phyloP scores from a whole-genome alignment of 2,888 invertebrate species.

The Dryobotodes eremita region DNA sequence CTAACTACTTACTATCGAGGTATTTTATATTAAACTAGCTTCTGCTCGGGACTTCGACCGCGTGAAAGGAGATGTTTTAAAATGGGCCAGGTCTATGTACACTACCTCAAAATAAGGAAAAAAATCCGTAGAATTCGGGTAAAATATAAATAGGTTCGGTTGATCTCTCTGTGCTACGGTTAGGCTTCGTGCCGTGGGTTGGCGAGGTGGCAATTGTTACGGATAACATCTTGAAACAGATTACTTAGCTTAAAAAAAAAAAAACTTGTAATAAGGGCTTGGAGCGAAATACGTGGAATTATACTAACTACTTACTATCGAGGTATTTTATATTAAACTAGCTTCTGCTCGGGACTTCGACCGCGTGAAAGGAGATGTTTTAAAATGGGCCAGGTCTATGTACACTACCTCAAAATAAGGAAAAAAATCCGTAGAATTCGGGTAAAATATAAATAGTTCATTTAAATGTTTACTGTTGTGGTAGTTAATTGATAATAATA shows the following conservation, averaged over 20 bases:
- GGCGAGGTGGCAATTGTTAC: constrained; percentile 33
- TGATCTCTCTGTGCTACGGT: background rate
- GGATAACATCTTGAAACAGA: constrained; percentile 44
- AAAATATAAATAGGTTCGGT: no score
- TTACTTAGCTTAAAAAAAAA: constrained; percentile 29
- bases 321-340: background rate
- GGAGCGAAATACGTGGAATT: constrained; percentile 6
- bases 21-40: background rate
- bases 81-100: no score
- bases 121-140: no score
- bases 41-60: background rate
- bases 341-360: background rate
- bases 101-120: no score
- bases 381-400: no score
- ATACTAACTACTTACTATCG: background rate
- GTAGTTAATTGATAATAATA: no score
- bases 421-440: no score
- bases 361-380: no score
- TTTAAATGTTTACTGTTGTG: no score
- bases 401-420: no score
- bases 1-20: background rate
- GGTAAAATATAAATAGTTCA: no score
- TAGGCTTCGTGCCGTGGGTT: constrained; percentile 8
- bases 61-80: no score
- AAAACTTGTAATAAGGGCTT: constrained; percentile 25